Evolutionary conservation across 2,797 vertebrate species (phyloP).

Genomic region (Acrossocheilus fasciatus): DNA sequence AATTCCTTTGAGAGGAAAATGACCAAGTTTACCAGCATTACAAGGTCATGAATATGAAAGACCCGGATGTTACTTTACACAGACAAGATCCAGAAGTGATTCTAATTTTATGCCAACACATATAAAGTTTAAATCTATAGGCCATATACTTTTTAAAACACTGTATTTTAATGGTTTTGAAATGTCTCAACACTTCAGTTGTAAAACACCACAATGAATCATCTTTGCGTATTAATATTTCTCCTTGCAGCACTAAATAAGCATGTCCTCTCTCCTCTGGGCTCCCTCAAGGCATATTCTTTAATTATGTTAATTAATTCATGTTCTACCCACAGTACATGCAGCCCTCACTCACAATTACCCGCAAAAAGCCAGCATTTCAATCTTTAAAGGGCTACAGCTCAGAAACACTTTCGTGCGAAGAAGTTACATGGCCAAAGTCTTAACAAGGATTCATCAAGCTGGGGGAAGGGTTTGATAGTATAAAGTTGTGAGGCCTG

Average conservation of each 20-base stretch:
- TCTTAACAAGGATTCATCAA: not conserved
- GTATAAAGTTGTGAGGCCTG: constrained; percentile 35
- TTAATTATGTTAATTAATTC: constrained; percentile 68
- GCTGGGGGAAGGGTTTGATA: constrained; percentile 32
- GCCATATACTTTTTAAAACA: not conserved
- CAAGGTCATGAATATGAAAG: not conserved
- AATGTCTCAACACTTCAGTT: not conserved
- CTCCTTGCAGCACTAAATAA: constrained; percentile 53
- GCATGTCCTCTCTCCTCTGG: constrained; percentile 50
- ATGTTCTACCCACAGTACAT: constrained; percentile 61
- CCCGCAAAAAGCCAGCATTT: constrained; percentile 38
- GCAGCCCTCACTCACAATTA: constrained; percentile 51
- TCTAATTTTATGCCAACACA: not conserved
- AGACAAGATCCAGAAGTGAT: not conserved
- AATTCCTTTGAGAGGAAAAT: not conserved
- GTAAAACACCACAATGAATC: not conserved
- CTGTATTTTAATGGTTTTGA: not conserved
- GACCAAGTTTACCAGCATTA: not conserved
- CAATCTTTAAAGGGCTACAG: constrained; percentile 44
- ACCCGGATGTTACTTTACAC: not conserved
- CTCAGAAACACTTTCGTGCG: constrained; percentile 67
- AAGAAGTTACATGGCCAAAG: not conserved
- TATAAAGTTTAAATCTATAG: not conserved
- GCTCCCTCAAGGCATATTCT: constrained; percentile 60
- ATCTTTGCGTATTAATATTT: constrained; percentile 21